phyloP scores from a whole-genome alignment of 2,888 invertebrate genomes.

The Seladonia tumulorum region DNA sequence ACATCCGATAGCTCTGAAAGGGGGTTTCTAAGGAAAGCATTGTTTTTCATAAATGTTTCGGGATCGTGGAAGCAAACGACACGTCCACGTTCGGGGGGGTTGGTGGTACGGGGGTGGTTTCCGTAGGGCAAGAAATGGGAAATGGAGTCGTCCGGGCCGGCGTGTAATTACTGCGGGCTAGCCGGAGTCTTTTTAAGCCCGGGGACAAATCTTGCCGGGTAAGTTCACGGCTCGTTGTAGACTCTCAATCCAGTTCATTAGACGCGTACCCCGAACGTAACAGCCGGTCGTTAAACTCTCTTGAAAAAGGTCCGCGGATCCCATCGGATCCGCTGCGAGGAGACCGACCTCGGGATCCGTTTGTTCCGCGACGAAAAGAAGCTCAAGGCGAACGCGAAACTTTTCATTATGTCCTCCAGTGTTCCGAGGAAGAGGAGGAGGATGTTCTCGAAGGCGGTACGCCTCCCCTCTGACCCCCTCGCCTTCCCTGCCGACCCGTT shows the following conservation, averaged over 20 bases:
- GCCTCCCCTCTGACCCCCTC: background rate
- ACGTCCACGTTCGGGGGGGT: background rate
- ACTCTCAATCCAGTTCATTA: constrained; percentile 53
- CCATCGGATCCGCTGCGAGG: constrained; percentile 14
- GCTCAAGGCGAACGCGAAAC: constrained; percentile 10
- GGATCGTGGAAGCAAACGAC: background rate
- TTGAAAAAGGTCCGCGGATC: constrained; percentile 15
- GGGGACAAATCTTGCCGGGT: constrained; percentile 35
- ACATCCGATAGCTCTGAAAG: background rate
- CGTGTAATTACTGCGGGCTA: constrained; percentile 42
- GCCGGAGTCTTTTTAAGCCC: constrained; percentile 30
- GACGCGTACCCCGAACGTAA: constrained; percentile 34
- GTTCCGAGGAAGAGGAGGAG: background rate
- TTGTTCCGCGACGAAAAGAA: constrained; percentile 19
- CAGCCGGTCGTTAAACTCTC: constrained; percentile 17
- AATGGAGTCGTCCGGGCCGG: background rate
- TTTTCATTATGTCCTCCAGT: constrained; percentile 27
- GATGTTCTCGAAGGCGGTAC: background rate
- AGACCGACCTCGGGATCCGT: background rate
- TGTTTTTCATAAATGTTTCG: background rate
- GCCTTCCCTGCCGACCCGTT: background rate
- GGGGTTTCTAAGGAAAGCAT: background rate
- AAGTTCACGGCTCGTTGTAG: constrained; percentile 48
- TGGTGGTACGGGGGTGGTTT: background rate
- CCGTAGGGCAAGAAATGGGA: constrained; percentile 17